Percentiles rank a stretch among this genome's conserved stretches.
Conservation (phyloP, 2,113 vertebrate genomes). For the Corvus moneduloides region DNA sequence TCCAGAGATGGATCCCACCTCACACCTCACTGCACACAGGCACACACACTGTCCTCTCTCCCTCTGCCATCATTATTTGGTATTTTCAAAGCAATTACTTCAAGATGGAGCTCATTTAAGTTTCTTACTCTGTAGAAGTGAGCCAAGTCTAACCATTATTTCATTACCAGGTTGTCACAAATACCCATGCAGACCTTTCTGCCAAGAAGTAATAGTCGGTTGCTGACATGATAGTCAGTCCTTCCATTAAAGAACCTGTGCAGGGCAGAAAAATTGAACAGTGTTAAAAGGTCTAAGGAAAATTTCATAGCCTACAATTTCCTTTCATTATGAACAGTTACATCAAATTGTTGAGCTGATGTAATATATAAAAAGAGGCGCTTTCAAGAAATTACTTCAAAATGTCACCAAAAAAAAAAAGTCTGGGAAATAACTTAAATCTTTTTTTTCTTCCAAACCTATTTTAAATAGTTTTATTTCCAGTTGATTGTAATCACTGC, state of each 20-base stretch:
- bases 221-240: constrained; percentile 21
- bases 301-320: constrained; percentile 34
- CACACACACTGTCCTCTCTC: background rate
- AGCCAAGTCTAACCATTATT: constrained; percentile 13
- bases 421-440: background rate
- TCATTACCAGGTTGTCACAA: constrained; percentile 45
- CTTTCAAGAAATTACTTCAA: constrained; percentile 19
- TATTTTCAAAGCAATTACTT: constrained; percentile 30
- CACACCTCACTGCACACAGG: rapidly evolving
- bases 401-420: background rate
- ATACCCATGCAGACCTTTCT: constrained; percentile 34
- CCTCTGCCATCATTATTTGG: background rate
- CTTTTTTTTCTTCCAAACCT: background rate
- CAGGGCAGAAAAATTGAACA: background rate
- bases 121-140: background rate
- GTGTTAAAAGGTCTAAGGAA: constrained; percentile 31
- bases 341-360: constrained; percentile 27
- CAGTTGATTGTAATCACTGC: background rate
- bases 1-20: background rate
- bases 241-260: background rate
- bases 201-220: background rate
- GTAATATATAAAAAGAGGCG: background rate
- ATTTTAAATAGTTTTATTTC: constrained; percentile 36
- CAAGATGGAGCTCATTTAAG: background rate
- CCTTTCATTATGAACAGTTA: constrained; percentile 50